These are phyloP conservation scores for Sminthopsis crassicaudata DNA, from an alignment of 2,113 vertebrate species.

Conservation along the genomic window DNA sequence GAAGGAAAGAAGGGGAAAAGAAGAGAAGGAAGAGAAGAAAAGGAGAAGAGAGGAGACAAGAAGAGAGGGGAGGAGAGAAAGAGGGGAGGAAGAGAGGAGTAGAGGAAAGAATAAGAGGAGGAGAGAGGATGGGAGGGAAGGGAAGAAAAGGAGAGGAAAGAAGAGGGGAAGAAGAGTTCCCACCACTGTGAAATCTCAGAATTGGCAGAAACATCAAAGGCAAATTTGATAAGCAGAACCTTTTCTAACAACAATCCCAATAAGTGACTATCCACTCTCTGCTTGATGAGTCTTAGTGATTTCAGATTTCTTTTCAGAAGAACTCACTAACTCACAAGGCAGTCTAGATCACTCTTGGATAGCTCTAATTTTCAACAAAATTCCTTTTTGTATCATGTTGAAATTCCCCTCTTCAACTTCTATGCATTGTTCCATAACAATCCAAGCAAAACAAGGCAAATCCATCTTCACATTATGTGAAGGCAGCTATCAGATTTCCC, in stretches of 20 bases:
- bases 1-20: too few species aligned
- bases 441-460: not conserved
- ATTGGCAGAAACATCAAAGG: not conserved
- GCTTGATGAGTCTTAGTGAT: not conserved
- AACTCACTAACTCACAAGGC: not conserved
- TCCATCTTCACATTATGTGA: not conserved
- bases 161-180: too few species aligned
- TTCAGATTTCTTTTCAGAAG: not conserved
- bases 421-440: not conserved
- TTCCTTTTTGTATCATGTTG: not conserved
- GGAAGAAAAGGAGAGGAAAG: too few species aligned
- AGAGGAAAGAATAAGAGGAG: too few species aligned
- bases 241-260: not conserved
- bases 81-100: too few species aligned
- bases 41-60: too few species aligned
- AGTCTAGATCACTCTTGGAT: not conserved
- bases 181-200: not conserved
- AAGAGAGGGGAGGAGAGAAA: too few species aligned
- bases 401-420: not conserved
- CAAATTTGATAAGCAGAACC: not conserved
- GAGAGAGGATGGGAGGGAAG: too few species aligned
- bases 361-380: not conserved
- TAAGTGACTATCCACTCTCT: not conserved
- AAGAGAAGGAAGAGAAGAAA: too few species aligned
- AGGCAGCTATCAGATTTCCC: not conserved